Evolutionary conservation across 1,140 invertebrate genomes (phyloP).

Genomic region (Lordiphosa clarofinis): DNA sequence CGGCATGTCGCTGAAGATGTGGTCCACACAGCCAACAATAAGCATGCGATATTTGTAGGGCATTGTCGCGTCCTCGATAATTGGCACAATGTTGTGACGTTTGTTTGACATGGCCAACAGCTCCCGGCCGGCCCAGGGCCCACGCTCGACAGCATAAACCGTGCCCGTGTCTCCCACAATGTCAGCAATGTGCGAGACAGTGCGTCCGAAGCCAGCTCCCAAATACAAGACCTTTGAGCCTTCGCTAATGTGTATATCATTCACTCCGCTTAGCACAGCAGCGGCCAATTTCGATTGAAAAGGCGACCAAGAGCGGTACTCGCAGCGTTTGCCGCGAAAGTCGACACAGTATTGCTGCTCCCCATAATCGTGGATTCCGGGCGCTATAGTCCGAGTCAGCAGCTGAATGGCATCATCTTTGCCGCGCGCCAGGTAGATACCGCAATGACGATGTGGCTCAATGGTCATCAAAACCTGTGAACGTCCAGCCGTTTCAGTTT

Average conservation of each 20-base stretch:
- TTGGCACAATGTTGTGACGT: constrained; percentile 25
- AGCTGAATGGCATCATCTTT: constrained; percentile 18
- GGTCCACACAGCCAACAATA: constrained; percentile 22
- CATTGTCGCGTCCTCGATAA: constrained; percentile 36
- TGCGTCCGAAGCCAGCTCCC: constrained; percentile 19
- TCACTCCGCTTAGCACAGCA: constrained; percentile 21
- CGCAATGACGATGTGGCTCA: constrained; percentile 20
- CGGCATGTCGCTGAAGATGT: constrained; percentile 31
- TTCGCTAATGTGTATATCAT: constrained; percentile 14
- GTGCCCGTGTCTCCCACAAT: constrained; percentile 37
- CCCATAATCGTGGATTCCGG: constrained; percentile 1
- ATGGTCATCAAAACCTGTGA: constrained; percentile 9
- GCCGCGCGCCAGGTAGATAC: constrained; percentile 20
- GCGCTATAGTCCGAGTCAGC: constrained; percentile 18
- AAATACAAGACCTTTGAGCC: constrained; percentile 38
- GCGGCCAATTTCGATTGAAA: constrained; percentile 37
- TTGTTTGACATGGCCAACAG: constrained; percentile 15
- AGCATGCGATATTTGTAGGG: constrained; percentile 40
- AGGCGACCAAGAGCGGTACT: constrained; percentile 43
- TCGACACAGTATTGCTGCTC: constrained; percentile 18
- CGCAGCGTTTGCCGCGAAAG: constrained; percentile 4
- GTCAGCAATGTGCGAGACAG: constrained; percentile 33
- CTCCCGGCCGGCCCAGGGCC: constrained; percentile 16
- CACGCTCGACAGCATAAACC: constrained; percentile 38
- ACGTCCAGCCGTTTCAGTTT: background rate